Conservation (phyloP, 2,113 vertebrate species). For the Leptobrachium leishanense region DNA sequence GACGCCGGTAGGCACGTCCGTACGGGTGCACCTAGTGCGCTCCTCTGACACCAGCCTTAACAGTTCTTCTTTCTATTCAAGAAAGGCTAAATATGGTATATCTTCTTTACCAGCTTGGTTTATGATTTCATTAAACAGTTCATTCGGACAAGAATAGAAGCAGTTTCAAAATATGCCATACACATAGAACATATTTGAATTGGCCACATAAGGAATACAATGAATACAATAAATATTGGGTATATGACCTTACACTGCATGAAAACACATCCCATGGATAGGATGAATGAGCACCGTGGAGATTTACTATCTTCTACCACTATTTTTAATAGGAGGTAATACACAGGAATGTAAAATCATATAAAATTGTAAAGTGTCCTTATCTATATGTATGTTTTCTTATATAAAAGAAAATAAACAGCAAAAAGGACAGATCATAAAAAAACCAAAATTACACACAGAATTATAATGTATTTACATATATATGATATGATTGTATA, state of each 20-base stretch:
- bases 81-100: too few species aligned
- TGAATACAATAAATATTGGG: slow-evolving; percentile 33
- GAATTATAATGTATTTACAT: background rate
- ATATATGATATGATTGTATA: background rate
- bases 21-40: too few species aligned
- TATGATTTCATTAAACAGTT: slow-evolving; percentile 25
- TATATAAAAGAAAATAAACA: too few species aligned
- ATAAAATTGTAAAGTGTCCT: background rate
- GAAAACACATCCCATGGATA: slow-evolving; percentile 18
- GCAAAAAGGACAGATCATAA: too few species aligned
- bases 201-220: slow-evolving; percentile 23
- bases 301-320: background rate
- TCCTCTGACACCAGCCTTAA: too few species aligned
- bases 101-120: background rate
- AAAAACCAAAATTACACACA: too few species aligned
- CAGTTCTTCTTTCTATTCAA: too few species aligned
- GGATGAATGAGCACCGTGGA: slow-evolving; percentile 29
- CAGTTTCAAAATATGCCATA: slow-evolving; percentile 21
- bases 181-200: slow-evolving; percentile 30
- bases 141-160: slow-evolving; percentile 11
- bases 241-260: slow-evolving; percentile 29
- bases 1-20: too few species aligned
- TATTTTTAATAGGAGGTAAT: background rate
- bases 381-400: too few species aligned
- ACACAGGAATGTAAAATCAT: slow-evolving; percentile 5